A percentile compares a stretch with the other conserved stretches of the same genome.
These are phyloP conservation scores for Pseudachorutes palmiensis DNA, from an alignment of 1,140 invertebrate genomes.

Conservation along the genomic window DNA sequence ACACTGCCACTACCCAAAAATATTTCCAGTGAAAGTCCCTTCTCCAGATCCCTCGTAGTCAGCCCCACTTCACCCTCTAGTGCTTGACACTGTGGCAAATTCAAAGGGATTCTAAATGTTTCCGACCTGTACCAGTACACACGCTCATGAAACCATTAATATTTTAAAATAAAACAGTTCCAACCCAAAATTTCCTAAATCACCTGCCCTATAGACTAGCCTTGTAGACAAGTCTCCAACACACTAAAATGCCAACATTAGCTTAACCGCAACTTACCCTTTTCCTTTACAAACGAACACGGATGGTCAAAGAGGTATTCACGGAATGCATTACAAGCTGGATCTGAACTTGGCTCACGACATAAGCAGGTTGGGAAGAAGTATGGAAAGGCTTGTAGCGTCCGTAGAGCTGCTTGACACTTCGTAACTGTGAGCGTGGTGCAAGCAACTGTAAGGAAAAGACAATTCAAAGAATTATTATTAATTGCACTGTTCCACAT, in stretches of 20 bases:
- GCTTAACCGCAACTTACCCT: conserved; percentile 52
- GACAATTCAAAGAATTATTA: conserved; percentile 17
- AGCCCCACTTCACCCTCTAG: neutral
- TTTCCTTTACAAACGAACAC: conserved; percentile 75
- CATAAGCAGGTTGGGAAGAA: conserved; percentile 86
- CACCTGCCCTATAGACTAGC: conserved; percentile 1
- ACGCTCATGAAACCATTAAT: no score
- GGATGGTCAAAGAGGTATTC: conserved; percentile 87
- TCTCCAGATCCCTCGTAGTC: no score
- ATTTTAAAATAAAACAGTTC: neutral
- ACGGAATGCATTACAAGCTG: conserved; percentile 80
- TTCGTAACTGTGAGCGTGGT: conserved; percentile 83
- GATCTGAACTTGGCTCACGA: conserved; percentile 69
- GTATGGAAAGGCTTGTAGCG: conserved; percentile 79
- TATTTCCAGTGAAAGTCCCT: no score
- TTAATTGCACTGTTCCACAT: neutral
- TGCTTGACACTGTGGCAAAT: no score
- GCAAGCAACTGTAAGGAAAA: conserved; percentile 71
- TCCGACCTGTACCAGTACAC: no score
- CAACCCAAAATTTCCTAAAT: neutral
- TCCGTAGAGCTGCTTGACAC: conserved; percentile 77
- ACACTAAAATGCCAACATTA: no score
- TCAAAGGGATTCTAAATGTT: no score
- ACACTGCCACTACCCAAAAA: neutral
- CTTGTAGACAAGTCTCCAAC: no score